A percentile compares a stretch with the other conserved stretches of the same genome.
phyloP scores from a whole-genome alignment of 2,797 vertebrate genomes.

The Myiothlypis chrysogaster region DNA sequence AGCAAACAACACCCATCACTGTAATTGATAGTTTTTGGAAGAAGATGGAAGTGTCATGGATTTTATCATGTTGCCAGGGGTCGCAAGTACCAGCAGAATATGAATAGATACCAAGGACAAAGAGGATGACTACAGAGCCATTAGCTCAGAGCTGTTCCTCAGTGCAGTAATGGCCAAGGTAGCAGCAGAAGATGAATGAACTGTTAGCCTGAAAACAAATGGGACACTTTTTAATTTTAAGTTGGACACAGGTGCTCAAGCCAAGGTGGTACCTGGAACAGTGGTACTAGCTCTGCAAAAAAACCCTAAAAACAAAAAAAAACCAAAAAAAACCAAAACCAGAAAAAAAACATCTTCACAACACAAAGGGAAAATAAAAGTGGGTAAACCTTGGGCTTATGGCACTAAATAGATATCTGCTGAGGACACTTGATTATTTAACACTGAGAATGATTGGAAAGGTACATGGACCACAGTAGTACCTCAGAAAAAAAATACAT shows the following conservation, averaged over 20 bases:
- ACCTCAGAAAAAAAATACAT: background rate
- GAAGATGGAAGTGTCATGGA: background rate
- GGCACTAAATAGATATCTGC: background rate
- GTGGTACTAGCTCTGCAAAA: background rate
- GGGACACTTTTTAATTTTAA: constrained; percentile 36
- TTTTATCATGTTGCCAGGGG: constrained; percentile 19
- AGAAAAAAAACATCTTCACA: background rate
- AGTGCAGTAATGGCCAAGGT: background rate
- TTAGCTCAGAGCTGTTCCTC: constrained; percentile 30
- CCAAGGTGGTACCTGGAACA: background rate
- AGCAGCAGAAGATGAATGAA: constrained; percentile 38
- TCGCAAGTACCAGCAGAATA: background rate
- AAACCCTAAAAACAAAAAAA: no score
- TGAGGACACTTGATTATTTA: background rate
- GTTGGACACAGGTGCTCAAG: constrained; percentile 5
- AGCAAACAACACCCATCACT: background rate
- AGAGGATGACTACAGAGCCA: constrained; percentile 28
- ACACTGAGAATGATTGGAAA: background rate
- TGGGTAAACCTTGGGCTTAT: background rate
- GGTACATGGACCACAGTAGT: background rate
- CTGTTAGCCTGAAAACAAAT: constrained; percentile 47
- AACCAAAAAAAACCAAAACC: no score
- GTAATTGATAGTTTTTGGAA: constrained; percentile 9
- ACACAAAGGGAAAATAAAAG: background rate
- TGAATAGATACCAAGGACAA: constrained; percentile 48